Base-by-base conservation (phyloP, 2,888 invertebrate genomes). In the Ormia ochracea region DNA sequence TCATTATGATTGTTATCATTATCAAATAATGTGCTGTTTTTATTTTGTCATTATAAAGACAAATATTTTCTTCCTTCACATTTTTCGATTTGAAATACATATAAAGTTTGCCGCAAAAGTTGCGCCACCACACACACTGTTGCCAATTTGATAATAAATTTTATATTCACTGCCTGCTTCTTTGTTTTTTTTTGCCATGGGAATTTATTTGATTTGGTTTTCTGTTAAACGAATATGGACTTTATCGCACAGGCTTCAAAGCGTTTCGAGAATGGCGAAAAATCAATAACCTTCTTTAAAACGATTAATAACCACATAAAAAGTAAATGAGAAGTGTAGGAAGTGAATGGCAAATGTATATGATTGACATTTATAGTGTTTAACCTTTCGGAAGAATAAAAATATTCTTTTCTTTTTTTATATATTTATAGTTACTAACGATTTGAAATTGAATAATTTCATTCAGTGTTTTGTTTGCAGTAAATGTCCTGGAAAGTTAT, bases 181-280 rank as follows among this genome's bases (percentile, higher is more conserved):
- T 6, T 31, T 38, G n/a, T 14, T n/a, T 41, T 41, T 54, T 41
- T 77, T 52, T 66, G 58, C 41, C 66, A 78, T 72, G 74, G 78
- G 74, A 78, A 78, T 73, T 78, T 78, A 78, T 78, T 66, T 28
- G 66, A 66, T 73, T 73, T 41, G 65, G 9, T 58, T 74, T 65
- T 58, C 17, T 48, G 23, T 54, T 58, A 36, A 21, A 48, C 38
- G 12, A 58, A 10, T 17, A 14, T 36, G 31, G 14, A 26, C 23
- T 36, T 4, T n/a, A 9, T 1, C 19, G n/a, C 65, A 14, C 3
- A 9, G n/a, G 45, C 4, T 28, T 33, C 9, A 33, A 5, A 10
- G 43, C 14, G 9, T 31, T 4, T 28, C 2, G 23, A 38, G 31
- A 45, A 73, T 43, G 58, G 45, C 38, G 23, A 43, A 61, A 52